These are phyloP conservation scores for Clarias pachynema DNA, from an alignment of 2,797 vertebrate species.

Conservation along the genomic window DNA sequence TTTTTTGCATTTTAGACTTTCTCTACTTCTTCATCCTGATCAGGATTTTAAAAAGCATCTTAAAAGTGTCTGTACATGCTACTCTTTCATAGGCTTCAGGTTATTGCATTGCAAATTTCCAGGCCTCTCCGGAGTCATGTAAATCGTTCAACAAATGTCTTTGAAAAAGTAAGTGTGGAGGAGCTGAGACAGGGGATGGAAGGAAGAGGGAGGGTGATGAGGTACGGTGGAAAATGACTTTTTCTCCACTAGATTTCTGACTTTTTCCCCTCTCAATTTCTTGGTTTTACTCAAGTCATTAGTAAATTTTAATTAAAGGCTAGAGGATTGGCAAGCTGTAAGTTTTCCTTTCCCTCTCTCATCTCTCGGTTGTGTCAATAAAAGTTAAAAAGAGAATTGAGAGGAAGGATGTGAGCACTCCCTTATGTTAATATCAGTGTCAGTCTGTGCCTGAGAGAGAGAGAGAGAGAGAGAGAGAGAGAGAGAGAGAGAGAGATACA, in stretches of 20 bases:
- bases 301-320: slow-evolving; percentile 74
- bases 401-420: slow-evolving; percentile 39
- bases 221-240: slow-evolving; percentile 53
- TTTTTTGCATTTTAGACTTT: background rate
- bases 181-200: slow-evolving; percentile 29
- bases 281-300: slow-evolving; percentile 64
- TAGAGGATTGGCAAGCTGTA: slow-evolving; percentile 64
- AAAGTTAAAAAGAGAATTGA: slow-evolving; percentile 47
- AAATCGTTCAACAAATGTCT: slow-evolving; percentile 60
- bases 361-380: slow-evolving; percentile 58
- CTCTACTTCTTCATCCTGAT: slow-evolving; percentile 44
- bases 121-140: slow-evolving; percentile 54
- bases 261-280: slow-evolving; percentile 26
- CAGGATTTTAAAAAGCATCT: slow-evolving; percentile 58
- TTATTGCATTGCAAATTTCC: slow-evolving; percentile 60
- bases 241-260: slow-evolving; percentile 48
- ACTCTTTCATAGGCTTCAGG: slow-evolving; percentile 57
- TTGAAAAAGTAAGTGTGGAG: slow-evolving; percentile 58
- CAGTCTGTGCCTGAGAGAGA: slow-evolving; percentile 30
- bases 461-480: background rate
- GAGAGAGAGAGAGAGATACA: slow-evolving; percentile 19
- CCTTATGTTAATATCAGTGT: slow-evolving; percentile 47
- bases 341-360: slow-evolving; percentile 53
- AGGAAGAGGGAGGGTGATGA: slow-evolving; percentile 19
- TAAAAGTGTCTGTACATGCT: slow-evolving; percentile 57